Evolutionary conservation across 2,888 invertebrate genomes (phyloP), one percentile per base, ranked within the genome.

Genomic region (Euclidia mi): DNA sequence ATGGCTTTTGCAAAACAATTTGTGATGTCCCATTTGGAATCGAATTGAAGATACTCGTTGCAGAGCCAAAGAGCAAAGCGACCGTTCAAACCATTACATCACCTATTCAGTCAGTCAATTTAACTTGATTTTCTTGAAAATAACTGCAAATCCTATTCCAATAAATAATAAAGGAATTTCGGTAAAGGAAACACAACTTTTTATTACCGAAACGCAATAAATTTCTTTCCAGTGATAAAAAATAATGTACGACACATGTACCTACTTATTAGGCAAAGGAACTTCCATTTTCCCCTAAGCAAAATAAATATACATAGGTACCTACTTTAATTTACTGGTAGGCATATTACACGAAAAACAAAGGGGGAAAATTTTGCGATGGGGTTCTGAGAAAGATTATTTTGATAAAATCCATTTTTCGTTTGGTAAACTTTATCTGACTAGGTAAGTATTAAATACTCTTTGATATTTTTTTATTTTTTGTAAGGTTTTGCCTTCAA

Each of bases 261-360:
- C n/a, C n/a, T n/a, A n/a, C 44, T 45, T 48, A 57, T 49, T 52
- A 41, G 20, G 15, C 14, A 31, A 40, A 51, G 42, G 42, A 47
- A 41, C n/a, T n/a, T n/a, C n/a, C n/a, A n/a, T n/a, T 51, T 43
- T 32, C 35, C 35, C 34, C 9, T 9, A 9, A 28, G 4, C 2
- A 25, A 41, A 43, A 37, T 42, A 45, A 11, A 18, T 42, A 56
- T 41, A 25, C 20, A 25, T 25, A 25, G 20, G 4, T 25, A 56
- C 9, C 40, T 53, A 56, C 44, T 63, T 63, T 66, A 65, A 74
- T 70, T 65, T 74, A 66, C 56, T 48, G 52, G 52, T 52, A 25
- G 29, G 20, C 52, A 55, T 67, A 20, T 35, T 28, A 46, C 31
- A 10, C 18, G 29, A 55, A 47, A 52, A 53, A 72, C 40, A 35